Evolutionary conservation across 2,113 vertebrate genomes (phyloP), one percentile per base, ranked within the genome.

Genomic region (Bambusicola thoracicus): DNA sequence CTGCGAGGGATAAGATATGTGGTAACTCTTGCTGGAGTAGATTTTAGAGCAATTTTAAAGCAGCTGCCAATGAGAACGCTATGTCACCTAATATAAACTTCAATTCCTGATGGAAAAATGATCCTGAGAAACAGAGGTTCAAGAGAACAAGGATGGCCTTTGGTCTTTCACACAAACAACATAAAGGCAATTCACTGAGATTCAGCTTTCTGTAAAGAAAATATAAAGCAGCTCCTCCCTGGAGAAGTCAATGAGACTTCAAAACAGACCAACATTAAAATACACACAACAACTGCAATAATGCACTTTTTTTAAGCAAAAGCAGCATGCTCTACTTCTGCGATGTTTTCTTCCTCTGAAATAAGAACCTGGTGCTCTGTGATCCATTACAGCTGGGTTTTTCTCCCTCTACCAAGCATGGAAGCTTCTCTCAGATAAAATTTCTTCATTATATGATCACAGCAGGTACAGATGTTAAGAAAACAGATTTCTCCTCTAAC

Each of bases 381-480:
- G 76, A 85, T 43, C 75, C 53, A 67, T 67, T 77, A 73, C 70
- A 92, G 44, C 51, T 5, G 8, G 21, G 8, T 17, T 53, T 89
- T 91, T 79, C 58, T 81, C 73, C 48, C 36, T 89, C 14, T 7
- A 44, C 25, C 29, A 49, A 4, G 63, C 67, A 30, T 1, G 36
- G 67, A 92, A 86, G 40, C 19, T 59, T 87, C 51, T 88, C 74
- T 80, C n/a, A 68, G 80, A 90, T 56, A 89, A 73, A 58, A 87
- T 84, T 75, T 78, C 58, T 80, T 86, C 40, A 29, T 58, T 43
- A 55, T 24, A 55, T 6, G 69, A 69, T 59, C 78, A 76, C 67
- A 91, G 78, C 44, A 89, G 53, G 78, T 59, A 87, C 41, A 80
- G 53, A 48, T 89, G 44, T 89, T 91, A 89, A 80, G 75, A 87